Evolutionary conservation across 2,113 vertebrate species (phyloP), one percentile per base, ranked within the genome.

Genomic region (Hypanus sabinus): DNA sequence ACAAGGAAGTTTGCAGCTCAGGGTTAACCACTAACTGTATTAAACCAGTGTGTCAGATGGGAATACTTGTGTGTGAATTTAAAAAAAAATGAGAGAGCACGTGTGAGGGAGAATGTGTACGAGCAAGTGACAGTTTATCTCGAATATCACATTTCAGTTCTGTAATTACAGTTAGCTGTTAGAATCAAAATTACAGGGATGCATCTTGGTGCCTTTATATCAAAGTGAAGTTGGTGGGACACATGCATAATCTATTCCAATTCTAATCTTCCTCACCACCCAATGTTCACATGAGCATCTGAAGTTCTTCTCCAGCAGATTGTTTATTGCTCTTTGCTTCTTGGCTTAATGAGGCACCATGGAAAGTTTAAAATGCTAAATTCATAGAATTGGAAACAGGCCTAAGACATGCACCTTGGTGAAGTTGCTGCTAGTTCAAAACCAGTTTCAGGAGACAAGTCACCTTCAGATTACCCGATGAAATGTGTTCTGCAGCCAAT

Each of bases 81-180:
- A 18, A 33, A 33, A 33, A 65, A 88, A 65, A 33, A 12, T 68
- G 57, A 33, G 60, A 65, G 85, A 90, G 16, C 30, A 57, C 55
- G 12, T 16, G 8, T 24, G 46, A 57, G 57, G 27, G 60, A n/a
- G 14, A n/a, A 90, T 9, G 30, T 65, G 60, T 18, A 16, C 1
- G 60, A 20, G 60, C 30, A 33, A 14, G 60, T 8, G 16, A 16
- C 60, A 33, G 11, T 65, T 65, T 65, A 65, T 90, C 30, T 90
- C 30, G 65, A 90, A 65, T 33, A 90, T 62, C 57, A n/a, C 57
- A 88, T 62, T 60, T 30, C 12, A 30, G 30, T 88, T 88, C 83
- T n/a, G 57, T 33, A 90, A 90, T 65, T 65, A 65, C 65, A 90
- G 60, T 90, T 90, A 20, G 60, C 81, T 30, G 81, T 85, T 85